Base-by-base conservation (phyloP, 2,888 invertebrate genomes). In the Pantelozetes paolii region DNA sequence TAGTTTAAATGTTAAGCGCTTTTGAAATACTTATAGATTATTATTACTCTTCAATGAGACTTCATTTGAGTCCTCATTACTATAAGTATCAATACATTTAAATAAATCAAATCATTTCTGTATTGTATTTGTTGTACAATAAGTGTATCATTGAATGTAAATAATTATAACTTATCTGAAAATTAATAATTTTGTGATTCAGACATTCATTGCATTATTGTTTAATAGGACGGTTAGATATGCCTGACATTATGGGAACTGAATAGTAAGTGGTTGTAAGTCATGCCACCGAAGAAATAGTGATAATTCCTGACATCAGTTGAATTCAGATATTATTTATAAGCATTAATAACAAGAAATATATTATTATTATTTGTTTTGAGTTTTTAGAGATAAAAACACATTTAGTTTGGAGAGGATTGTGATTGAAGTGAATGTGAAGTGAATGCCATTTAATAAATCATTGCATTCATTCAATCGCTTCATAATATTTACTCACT, bases 331-430 rank as follows among this genome's bases (percentile, higher is more conserved):
- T 54, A 54, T 54, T 54, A 54, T 54, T 54, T 50, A 20, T 50
- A 50, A 54, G 54, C 8, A 54, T 20, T 54, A 23, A 54, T 23
- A 54, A 23, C 20, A 45, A 20, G 23, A 23, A 20, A 26, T 23
- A 54, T 54, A 20, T 54, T 20, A n/a, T 36, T 36, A 36, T 36
- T 54, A 54, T 54, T 54, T 54, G 26, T 54, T 23, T 54, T 54
- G 11, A 54, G 26, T 54, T 54, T 54, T 8, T 5, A 36, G 36
- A 54, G 54, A 54, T 54, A 54, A 54, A 54, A 54, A 54, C 54
- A 54, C n/a, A 54, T 54, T 54, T 54, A 54, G 26, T 36, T 54
- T 54, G 11, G 54, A 54, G 54, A 54, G 54, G 54, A 54, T 54
- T 54, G 6, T 54, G 20, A 20, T 48, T n/a, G 48, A 48, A n/a